Evolutionary conservation across 2,888 invertebrate genomes (phyloP), one percentile per base, ranked within the genome.

Genomic region (Phyto melanocephala): DNA sequence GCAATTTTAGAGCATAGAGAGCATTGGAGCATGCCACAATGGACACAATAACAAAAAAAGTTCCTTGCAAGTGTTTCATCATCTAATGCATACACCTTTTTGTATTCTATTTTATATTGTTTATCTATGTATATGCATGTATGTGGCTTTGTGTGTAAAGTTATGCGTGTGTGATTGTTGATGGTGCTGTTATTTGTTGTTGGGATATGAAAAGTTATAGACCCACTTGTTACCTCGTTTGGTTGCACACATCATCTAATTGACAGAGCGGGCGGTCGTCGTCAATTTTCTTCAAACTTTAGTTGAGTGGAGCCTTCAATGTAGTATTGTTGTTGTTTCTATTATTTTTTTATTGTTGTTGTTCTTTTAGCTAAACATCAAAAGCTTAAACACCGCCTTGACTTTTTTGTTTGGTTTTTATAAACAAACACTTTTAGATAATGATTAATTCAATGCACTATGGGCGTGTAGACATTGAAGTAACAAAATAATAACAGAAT

Each of bases 241-340:
- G 79, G 82, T 79, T 82, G 82, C 82, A 82, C 82, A 82, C 79
- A 82, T 82, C 82, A 82, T 82, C 79, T 82, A 79, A 82, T 82
- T 82, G 81, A 82, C 82, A 79, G 82, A 82, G 78, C 82, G 82
- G 82, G 82, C 79, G 79, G 79, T 79, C 82, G 82, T 82, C 82
- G 79, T 82, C 82, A 79, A 82, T 82, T 82, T 79, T 79, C 82
- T 62, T 82, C 75, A 82, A 82, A 82, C 79, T 79, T 67, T 37
- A 79, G 71, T 82, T 82, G 82, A 82, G 35, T 79, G 75, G 82
- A 79, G 82, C 82, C 75, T 82, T 82, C 79, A 82, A 76, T 76
- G 70, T 76, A 60, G 75, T 70, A 60, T 15, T 74, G 50, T 52
- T 77, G 40, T 74, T 82, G 58, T 71, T 78, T 35, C 33, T 68